phyloP scores from a whole-genome alignment of 2,113 vertebrate species.

The Falco punctatus region DNA sequence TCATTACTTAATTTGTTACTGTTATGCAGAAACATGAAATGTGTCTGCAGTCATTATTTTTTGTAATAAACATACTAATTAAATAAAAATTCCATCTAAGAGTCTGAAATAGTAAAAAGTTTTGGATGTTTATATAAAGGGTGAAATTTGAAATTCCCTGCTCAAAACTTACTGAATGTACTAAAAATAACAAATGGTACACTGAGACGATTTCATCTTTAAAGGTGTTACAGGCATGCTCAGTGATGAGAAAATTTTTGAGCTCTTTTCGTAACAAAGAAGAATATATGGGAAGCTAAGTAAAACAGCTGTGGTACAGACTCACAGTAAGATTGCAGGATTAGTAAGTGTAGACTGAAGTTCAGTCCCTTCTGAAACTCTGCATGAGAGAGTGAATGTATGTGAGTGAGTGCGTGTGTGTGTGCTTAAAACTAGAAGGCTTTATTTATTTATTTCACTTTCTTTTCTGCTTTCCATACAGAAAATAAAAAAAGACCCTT shows the following conservation, averaged over 20 bases:
- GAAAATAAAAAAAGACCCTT: constrained; percentile 52
- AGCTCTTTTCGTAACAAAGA: background rate
- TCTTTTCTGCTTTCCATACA: constrained; percentile 53
- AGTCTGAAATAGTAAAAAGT: background rate
- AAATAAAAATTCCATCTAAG: background rate
- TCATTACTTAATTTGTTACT: constrained; percentile 11
- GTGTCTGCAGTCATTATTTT: background rate
- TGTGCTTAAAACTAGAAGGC: constrained; percentile 22
- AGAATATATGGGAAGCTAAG: background rate
- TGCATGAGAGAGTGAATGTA: background rate
- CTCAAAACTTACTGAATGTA: background rate
- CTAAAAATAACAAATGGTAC: background rate
- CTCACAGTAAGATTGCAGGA: background rate
- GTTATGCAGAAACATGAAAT: background rate
- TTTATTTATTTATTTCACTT: constrained; percentile 68
- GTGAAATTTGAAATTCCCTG: background rate
- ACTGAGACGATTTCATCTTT: background rate
- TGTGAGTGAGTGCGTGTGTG: background rate
- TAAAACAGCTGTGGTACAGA: background rate
- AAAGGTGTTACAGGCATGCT: background rate
- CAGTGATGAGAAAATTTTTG: background rate
- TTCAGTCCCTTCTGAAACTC: constrained; percentile 48
- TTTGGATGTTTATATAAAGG: background rate
- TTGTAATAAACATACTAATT: background rate
- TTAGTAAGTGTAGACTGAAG: constrained; percentile 51